Evolutionary conservation across 1,140 invertebrate species (phyloP).

Genomic region (Drosophila albomicans): DNA sequence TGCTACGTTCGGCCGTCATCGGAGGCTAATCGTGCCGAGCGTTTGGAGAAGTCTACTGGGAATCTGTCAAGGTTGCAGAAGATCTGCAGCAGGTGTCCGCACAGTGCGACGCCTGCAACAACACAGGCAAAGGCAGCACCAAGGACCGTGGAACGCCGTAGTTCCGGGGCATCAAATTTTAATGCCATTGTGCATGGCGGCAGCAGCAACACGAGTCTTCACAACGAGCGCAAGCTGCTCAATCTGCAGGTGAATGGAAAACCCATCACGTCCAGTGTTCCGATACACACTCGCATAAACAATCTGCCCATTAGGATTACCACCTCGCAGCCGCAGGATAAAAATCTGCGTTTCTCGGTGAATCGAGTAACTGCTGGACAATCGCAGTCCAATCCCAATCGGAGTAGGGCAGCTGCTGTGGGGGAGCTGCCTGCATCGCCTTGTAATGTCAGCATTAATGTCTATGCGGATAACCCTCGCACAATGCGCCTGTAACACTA

Average conservation of each 20-base stretch:
- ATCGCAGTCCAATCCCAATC: neutral
- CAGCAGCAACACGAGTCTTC: conserved; percentile 25
- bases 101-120: neutral
- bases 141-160: conserved; percentile 35
- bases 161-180: conserved; percentile 49
- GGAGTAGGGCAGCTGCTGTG: neutral
- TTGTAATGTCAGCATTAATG: conserved; percentile 69
- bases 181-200: conserved; percentile 40
- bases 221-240: conserved; percentile 53
- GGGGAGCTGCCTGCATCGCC: conserved; percentile 16
- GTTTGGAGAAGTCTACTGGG: conserved; percentile 3
- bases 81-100: neutral
- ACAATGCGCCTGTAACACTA: conserved; percentile 41
- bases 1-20: conserved; percentile 22
- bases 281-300: conserved; percentile 56
- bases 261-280: conserved; percentile 15
- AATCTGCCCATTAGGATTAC: conserved; percentile 72
- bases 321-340: conserved; percentile 43
- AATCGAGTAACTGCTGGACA: conserved; percentile 30
- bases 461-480: conserved; percentile 63
- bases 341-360: conserved; percentile 40
- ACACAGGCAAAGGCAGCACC: neutral
- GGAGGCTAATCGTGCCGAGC: neutral
- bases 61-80: neutral
- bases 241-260: conserved; percentile 40